Evolutionary conservation across 2,797 vertebrate species (phyloP), one percentile per base, ranked within the genome.

Genomic region (Sitta carolinensis): DNA sequence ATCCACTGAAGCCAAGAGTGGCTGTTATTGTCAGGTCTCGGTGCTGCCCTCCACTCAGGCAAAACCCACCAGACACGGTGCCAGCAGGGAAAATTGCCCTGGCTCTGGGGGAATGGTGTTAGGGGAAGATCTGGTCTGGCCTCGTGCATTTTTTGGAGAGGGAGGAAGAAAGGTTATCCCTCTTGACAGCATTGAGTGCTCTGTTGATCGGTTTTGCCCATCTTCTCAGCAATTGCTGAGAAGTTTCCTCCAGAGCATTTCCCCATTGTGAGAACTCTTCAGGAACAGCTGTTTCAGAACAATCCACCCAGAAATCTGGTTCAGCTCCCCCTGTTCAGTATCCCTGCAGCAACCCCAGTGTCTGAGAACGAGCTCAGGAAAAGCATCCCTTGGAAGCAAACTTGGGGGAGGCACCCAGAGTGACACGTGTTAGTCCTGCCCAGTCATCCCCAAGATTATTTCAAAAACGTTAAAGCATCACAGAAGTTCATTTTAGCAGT

Each of bases 1-100:
- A 64, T 20, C 32, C 61, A 8, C 27, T 19, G 22, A 55, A 77
- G 61, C 15, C 11, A 32, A 54, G 52, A 26, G 23, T 19, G 55
- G 57, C 9, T 45, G 29, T 5, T 17, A 1, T 2, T 13, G 51
- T 42, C 13, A 3, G 13, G 25, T 27, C 18, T 34, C 23, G 30
- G 27, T 9, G 47, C 30, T 84, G 88, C 50, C 12, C n/a, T 27
- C 48, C 42, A 25, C n/a, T 26, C 26, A 3, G 22, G 30, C 21
- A 22, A 75, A 80, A 29, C 7, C 2, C 15, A 42, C 3, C 0
- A 8, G 19, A 19, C 40, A 3, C 3, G 2, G 48, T 30, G 17
- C 20, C 15, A n/a, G 40, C 1, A 62, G 51, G 30, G 42, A 23
- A 12, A 34, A 42, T 1, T 48, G 9, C 7, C 23, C 34, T 42